A percentile compares a stretch with the other conserved stretches of the same genome.
Conservation (phyloP, 92 coral and sea anemone genomes). For the Porites divaricata region DNA sequence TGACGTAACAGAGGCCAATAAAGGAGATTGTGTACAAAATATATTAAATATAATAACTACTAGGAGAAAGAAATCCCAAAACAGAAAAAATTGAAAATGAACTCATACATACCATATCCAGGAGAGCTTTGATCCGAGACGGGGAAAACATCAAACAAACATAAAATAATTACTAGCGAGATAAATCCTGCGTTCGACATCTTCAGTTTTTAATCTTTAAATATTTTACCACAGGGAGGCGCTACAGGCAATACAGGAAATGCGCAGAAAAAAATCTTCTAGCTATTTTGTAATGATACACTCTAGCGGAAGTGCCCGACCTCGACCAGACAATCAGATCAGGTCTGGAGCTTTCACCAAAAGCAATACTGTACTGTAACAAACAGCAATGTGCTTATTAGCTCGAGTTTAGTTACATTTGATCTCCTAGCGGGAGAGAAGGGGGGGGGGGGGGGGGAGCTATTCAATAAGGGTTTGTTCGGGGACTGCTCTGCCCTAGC, state of each 20-base stretch:
- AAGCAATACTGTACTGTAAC: too few species aligned
- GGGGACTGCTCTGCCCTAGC: too few species aligned
- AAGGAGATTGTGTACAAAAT: too few species aligned
- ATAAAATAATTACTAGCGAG: background rate
- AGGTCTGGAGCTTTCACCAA: too few species aligned
- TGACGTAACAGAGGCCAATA: too few species aligned
- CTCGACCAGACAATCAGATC: background rate
- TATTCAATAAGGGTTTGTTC: too few species aligned
- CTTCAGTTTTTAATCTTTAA: background rate
- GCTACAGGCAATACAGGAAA: background rate
- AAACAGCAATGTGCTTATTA: too few species aligned
- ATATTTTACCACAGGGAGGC: background rate
- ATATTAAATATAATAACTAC: too few species aligned
- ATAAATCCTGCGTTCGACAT: background rate
- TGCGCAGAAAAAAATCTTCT: background rate
- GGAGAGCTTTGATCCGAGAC: slow-evolving; percentile 14
- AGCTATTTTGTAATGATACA: background rate
- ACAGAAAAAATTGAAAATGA: background rate
- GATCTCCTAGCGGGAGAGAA: too few species aligned
- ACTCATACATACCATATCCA: slow-evolving; percentile 32
- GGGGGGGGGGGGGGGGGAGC: too few species aligned
- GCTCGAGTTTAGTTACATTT: too few species aligned
- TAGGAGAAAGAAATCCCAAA: background rate
- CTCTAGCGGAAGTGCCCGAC: background rate
- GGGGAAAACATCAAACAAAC: background rate